Evolutionary conservation across 2,888 invertebrate genomes (phyloP), one percentile per base, ranked within the genome.

Genomic region (Gibbula magus): DNA sequence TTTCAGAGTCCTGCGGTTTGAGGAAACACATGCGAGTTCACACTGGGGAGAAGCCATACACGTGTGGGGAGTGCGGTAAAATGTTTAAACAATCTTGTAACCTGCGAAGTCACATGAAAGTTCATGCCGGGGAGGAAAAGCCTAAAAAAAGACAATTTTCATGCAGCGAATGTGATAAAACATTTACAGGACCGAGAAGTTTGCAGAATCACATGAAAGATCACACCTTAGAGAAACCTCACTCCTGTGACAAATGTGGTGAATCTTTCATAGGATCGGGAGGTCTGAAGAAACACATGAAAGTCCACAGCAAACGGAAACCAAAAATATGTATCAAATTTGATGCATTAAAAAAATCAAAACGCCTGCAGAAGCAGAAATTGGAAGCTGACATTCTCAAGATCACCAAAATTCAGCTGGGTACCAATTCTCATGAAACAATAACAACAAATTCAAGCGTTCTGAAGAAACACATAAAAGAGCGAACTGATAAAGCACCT

Each of bases 241-340:
- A 16, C 20, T 32, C 8, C 25, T 67, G 67, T 29, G 13, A 13
- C n/a, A 61, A 75, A 78, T 80, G 78, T 81, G 75, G 75, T 78
- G 66, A 81, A 75, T 25, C 22, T 81, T 76, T 79, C 56, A 76
- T 79, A 70, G 76, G 75, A 67, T 4, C 16, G 16, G 5, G 5
- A 13, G 5, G 67, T 8, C 67, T 67, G 32, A 13, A 67, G 25
- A 67, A 29, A 18, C 67, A 67, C 32, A 67, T 67, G 67, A 67
- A 5, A 10, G n/a, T 29, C 29, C 67, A 67, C 67, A 67, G 4
- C 13, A 2, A 13, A n/a, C 16, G 29, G 67, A 56, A 56, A n/a
- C 1, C 56, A 8, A n/a, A n/a, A n/a, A n/a, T 56, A 53, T 25
- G n/a, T n/a, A 29, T 22, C n/a, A n/a, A n/a, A n/a, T n/a, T n/a